Percentiles rank a stretch among this genome's conserved stretches.
phyloP scores from a whole-genome alignment of 1,140 invertebrate genomes.

The Drosophila baimaii region DNA sequence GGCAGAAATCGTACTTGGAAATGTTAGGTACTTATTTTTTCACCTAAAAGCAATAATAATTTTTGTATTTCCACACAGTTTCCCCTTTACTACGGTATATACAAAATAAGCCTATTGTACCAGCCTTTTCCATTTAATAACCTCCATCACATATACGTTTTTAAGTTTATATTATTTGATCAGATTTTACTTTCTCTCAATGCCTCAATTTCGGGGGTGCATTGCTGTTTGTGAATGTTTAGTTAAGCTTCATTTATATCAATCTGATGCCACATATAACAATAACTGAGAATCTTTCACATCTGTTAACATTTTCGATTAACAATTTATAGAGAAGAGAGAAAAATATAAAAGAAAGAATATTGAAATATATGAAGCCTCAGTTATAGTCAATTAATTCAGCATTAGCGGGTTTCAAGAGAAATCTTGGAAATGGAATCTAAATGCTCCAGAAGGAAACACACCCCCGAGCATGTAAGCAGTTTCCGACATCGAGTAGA shows the following conservation, averaged over 20 bases:
- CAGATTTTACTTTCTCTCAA: background rate
- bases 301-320: background rate
- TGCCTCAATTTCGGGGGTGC: background rate
- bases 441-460: background rate
- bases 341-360: background rate
- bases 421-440: background rate
- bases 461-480: constrained; percentile 8
- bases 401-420: background rate
- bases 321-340: background rate
- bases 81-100: too few species aligned
- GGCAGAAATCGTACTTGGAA: too few species aligned
- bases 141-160: too few species aligned
- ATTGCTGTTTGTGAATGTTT: background rate
- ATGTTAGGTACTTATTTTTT: too few species aligned
- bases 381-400: constrained; percentile 1
- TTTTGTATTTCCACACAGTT: too few species aligned
- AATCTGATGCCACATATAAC: background rate
- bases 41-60: too few species aligned
- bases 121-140: too few species aligned
- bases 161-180: background rate
- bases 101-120: too few species aligned
- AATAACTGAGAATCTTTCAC: background rate
- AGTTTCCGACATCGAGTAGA: constrained; percentile 1
- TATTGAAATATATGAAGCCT: background rate
- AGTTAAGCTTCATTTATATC: background rate